Evolutionary conservation across 1,140 invertebrate species (phyloP).

Genomic region (Eumaeus atala): DNA sequence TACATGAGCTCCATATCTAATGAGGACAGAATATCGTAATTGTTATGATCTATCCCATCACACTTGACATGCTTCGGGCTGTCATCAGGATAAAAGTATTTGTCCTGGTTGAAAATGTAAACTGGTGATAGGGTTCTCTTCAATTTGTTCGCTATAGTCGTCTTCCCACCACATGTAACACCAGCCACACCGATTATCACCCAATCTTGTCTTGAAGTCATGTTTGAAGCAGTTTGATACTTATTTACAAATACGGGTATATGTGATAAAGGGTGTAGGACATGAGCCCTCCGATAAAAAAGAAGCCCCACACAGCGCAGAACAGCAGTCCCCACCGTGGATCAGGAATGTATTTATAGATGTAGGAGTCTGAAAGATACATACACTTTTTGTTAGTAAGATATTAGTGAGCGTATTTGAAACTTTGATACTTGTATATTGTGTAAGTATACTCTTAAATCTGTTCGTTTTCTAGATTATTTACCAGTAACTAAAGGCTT

Average conservation of each 20-base stretch:
- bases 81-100: slow-evolving; percentile 83
- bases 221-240: neutral
- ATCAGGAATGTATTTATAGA: slow-evolving; percentile 77
- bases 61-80: slow-evolving; percentile 80
- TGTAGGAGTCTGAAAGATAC: slow-evolving; percentile 69
- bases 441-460: no score
- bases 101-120: slow-evolving; percentile 82
- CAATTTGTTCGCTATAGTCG: slow-evolving; percentile 79
- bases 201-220: slow-evolving; percentile 64
- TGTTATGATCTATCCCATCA: slow-evolving; percentile 81
- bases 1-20: slow-evolving; percentile 85
- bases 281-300: slow-evolving; percentile 79
- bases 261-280: slow-evolving; percentile 79
- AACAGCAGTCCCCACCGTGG: slow-evolving; percentile 76
- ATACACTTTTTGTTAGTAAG: no score
- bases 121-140: slow-evolving; percentile 72
- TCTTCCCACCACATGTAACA: slow-evolving; percentile 87
- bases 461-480: no score
- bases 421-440: no score
- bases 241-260: slow-evolving; percentile 42
- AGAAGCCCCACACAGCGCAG: slow-evolving; percentile 77
- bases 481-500: no score
- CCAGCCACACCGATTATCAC: slow-evolving; percentile 84
- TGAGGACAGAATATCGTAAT: slow-evolving; percentile 84
- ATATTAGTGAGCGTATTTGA: no score